Conservation (phyloP, 2,113 vertebrate species). For the Toxotes chatareus region DNA sequence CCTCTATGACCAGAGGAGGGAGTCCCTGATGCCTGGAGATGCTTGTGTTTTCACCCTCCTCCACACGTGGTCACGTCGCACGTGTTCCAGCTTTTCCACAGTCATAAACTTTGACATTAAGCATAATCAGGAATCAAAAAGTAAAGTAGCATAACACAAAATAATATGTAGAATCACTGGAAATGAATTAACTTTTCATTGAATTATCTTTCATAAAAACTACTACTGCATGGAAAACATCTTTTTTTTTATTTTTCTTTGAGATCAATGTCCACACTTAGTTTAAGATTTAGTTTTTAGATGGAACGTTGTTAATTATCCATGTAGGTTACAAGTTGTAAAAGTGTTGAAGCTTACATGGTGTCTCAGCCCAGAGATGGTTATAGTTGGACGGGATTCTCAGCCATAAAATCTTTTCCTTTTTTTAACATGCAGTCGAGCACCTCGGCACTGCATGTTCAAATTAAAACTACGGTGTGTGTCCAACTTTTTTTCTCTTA, state of each 20-base stretch:
- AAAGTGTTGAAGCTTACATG: constrained; percentile 25
- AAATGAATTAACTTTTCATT: neutral
- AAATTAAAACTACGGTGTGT: constrained; percentile 43
- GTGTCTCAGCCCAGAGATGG: constrained; percentile 16
- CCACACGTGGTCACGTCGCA: neutral
- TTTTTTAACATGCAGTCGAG: constrained; percentile 28
- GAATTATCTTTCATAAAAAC: neutral
- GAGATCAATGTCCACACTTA: neutral
- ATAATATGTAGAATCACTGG: neutral
- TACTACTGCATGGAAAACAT: neutral
- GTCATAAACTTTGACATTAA: neutral
- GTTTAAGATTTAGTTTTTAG: neutral
- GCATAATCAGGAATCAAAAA: neutral
- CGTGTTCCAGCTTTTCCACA: neutral
- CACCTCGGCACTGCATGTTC: constrained; percentile 50
- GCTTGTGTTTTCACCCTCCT: neutral
- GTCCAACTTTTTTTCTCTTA: constrained; percentile 53
- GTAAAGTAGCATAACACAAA: fast-evolving
- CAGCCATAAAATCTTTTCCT: constrained; percentile 38
- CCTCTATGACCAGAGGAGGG: constrained; percentile 76
- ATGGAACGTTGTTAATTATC: constrained; percentile 29
- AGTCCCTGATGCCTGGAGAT: constrained; percentile 54
- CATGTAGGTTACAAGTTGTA: constrained; percentile 1
- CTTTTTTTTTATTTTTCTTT: neutral
- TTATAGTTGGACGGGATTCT: constrained; percentile 41